Percentiles rank a stretch among this genome's conserved stretches.
phyloP scores from a whole-genome alignment of 2,888 invertebrate genomes.

The Rotaria magnacalcarata region DNA sequence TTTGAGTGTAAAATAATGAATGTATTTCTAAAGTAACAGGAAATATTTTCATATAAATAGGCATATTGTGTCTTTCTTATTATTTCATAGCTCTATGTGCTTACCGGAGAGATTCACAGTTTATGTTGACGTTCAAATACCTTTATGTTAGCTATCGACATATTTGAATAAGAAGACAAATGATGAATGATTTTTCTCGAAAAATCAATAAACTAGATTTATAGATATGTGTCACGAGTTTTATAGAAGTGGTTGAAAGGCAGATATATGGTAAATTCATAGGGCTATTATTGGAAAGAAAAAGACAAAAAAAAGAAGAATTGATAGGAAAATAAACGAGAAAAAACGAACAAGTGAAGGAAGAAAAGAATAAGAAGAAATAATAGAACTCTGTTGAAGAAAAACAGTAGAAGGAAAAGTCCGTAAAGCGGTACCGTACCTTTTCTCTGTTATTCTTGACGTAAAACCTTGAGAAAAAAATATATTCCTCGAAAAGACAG shows the following conservation, averaged over 20 bases:
- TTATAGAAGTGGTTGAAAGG: not conserved
- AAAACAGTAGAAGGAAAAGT: too few species aligned
- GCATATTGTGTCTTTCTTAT: too few species aligned
- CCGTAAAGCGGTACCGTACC: too few species aligned
- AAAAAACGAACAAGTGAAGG: too few species aligned
- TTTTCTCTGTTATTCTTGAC: too few species aligned
- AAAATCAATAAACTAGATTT: not conserved
- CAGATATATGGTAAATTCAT: not conserved
- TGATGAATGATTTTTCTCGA: not conserved
- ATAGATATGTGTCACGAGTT: not conserved
- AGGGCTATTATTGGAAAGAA: not conserved
- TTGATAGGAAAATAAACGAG: not conserved
- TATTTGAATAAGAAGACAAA: not conserved
- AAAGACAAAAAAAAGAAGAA: not conserved
- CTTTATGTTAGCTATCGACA: too few species aligned
- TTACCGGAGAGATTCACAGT: too few species aligned
- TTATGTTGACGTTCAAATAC: too few species aligned
- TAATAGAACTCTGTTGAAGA: not conserved
- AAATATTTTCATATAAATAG: too few species aligned
- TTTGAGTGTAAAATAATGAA: not conserved
- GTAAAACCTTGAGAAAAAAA: too few species aligned
- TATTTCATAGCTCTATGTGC: too few species aligned
- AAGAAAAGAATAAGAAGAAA: not conserved
- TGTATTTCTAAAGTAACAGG: not conserved
- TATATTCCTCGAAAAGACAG: too few species aligned